Percentiles rank a stretch among this genome's conserved stretches.
Conservation (phyloP, 2,888 invertebrate genomes). For the Criorhina ranunculi region DNA sequence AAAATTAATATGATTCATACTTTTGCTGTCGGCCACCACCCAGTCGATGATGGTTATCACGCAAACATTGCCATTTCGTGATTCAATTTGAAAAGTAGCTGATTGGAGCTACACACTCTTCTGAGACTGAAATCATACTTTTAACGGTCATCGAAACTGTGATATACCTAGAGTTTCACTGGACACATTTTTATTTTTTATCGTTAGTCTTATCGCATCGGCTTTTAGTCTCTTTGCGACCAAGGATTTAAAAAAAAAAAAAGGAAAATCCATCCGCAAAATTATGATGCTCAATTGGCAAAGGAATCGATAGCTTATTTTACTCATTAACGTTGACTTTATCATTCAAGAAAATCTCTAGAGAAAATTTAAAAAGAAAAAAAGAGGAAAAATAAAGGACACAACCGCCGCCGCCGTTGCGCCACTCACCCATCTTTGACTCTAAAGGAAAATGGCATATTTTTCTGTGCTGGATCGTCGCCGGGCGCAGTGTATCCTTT, state of each 20-base stretch:
- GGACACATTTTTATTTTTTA: constrained; percentile 9
- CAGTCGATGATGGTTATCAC: constrained; percentile 15
- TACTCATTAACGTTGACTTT: constrained; percentile 46
- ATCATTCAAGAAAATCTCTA: constrained; percentile 55
- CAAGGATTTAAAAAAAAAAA: background rate
- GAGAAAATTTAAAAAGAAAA: constrained; percentile 16
- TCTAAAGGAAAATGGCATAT: constrained; percentile 33
- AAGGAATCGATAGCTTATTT: constrained; percentile 61
- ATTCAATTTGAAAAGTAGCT: constrained; percentile 3
- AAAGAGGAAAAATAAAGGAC: background rate
- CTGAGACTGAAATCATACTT: background rate
- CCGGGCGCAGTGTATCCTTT: constrained; percentile 40
- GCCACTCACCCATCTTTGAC: constrained; percentile 34
- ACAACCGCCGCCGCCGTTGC: background rate
- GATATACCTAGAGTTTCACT: background rate
- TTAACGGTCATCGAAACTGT: constrained; percentile 10
- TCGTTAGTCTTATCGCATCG: background rate
- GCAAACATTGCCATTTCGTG: constrained; percentile 20
- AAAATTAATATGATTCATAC: constrained; percentile 43
- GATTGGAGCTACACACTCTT: background rate
- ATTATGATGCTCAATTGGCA: constrained; percentile 54
- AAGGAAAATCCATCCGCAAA: constrained; percentile 21
- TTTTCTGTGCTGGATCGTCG: constrained; percentile 13
- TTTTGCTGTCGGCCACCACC: background rate
- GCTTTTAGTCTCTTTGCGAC: constrained; percentile 25